phyloP scores from a whole-genome alignment of 2,888 invertebrate genomes.

The Perizoma affinitatum region DNA sequence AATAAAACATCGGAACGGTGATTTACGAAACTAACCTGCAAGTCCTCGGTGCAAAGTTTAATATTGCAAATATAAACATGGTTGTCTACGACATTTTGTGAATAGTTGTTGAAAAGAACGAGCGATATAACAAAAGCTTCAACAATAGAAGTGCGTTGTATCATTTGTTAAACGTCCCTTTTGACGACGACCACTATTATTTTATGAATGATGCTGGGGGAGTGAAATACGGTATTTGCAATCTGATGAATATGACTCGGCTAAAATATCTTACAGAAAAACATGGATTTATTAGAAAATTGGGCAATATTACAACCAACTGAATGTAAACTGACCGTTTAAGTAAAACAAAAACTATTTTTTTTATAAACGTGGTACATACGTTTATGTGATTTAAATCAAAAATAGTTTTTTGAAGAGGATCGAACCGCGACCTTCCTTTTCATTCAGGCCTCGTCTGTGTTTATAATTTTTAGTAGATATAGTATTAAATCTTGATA shows the following conservation, averaged over 20 bases:
- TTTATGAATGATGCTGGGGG: conserved; percentile 78
- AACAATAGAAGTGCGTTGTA: conserved; percentile 80
- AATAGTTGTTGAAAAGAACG: conserved; percentile 52
- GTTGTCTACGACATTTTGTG: conserved; percentile 49
- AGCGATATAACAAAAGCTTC: conserved; percentile 77
- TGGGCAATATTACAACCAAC: conserved; percentile 1
- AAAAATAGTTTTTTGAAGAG: too few relatives aligned
- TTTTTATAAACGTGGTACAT: too few relatives aligned
- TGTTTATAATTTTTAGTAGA: too few relatives aligned
- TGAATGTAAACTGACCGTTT: neutral
- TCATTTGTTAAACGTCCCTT: conserved; percentile 84
- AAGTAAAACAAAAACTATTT: too few relatives aligned
- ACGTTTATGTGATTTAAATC: too few relatives aligned
- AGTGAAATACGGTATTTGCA: conserved; percentile 61
- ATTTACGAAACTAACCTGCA: conserved; percentile 33
- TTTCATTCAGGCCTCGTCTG: too few relatives aligned
- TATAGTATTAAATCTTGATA: too few relatives aligned
- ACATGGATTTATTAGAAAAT: conserved; percentile 10
- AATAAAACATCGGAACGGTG: conserved; percentile 51
- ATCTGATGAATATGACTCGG: conserved; percentile 47
- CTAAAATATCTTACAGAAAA: conserved; percentile 18
- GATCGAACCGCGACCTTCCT: too few relatives aligned
- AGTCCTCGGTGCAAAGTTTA: conserved; percentile 13
- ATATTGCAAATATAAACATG: conserved; percentile 12
- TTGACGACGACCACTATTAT: conserved; percentile 80